These are phyloP conservation scores for Whitmania pigra DNA, from an alignment of 1,140 invertebrate species.

Conservation along the genomic window DNA sequence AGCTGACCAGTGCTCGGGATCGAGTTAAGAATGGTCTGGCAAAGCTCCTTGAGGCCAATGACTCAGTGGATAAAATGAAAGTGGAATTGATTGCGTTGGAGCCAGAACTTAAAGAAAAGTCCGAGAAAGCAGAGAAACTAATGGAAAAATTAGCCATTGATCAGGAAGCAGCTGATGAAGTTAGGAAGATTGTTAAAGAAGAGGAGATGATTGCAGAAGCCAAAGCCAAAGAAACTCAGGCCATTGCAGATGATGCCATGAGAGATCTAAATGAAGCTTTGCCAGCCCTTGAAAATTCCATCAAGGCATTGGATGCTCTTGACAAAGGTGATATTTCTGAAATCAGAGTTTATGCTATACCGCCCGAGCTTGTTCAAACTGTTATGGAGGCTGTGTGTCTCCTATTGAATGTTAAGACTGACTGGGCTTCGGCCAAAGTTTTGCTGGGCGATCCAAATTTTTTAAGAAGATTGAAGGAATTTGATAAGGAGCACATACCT, in stretches of 20 bases:
- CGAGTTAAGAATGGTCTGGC: slow-evolving; percentile 41
- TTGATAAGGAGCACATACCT: slow-evolving; percentile 65
- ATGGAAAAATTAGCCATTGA: slow-evolving; percentile 43
- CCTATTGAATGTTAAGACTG: slow-evolving; percentile 49
- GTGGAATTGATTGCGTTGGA: slow-evolving; percentile 40
- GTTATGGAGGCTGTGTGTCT: slow-evolving; percentile 74
- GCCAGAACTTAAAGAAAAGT: slow-evolving; percentile 42
- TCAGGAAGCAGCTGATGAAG: slow-evolving; percentile 42
- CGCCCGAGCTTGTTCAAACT: slow-evolving; percentile 43
- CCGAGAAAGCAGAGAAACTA: slow-evolving; percentile 38
- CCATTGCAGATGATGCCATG: slow-evolving; percentile 43
- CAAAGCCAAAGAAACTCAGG: slow-evolving; percentile 43
- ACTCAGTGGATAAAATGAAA: slow-evolving; percentile 43
- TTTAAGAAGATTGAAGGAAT: slow-evolving; percentile 39
- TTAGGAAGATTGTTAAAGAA: slow-evolving; percentile 38
- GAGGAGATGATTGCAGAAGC: slow-evolving; percentile 42
- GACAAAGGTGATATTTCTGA: slow-evolving; percentile 83
- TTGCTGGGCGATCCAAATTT: slow-evolving; percentile 41
- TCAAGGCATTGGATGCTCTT: slow-evolving; percentile 63
- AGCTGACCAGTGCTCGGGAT: slow-evolving; percentile 35
- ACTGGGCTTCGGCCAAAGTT: slow-evolving; percentile 40
- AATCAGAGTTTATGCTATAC: slow-evolving; percentile 67
- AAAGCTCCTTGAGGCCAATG: slow-evolving; percentile 43
- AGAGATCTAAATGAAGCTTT: slow-evolving; percentile 65
- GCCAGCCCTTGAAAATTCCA: slow-evolving; percentile 67